Conservation (phyloP, 2,888 invertebrate species). For the Diarsia dahlii region DNA sequence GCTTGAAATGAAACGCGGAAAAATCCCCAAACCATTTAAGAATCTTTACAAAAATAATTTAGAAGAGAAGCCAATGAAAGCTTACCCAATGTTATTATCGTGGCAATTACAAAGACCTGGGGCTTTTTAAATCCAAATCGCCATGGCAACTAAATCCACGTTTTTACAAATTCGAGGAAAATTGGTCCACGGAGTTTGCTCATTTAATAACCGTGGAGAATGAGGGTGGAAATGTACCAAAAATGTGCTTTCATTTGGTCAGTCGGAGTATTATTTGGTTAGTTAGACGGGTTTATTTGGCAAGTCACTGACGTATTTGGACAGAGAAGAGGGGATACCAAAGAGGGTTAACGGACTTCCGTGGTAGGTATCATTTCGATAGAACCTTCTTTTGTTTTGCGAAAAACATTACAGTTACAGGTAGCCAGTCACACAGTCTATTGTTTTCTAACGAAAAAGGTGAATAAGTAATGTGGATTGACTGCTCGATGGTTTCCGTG, state of each 20-base stretch:
- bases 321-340: conserved; percentile 27
- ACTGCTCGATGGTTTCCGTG: conserved; percentile 1
- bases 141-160: conserved; percentile 35
- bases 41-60: conserved; percentile 15
- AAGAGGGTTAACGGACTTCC: conserved; percentile 29
- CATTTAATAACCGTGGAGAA: conserved; percentile 47
- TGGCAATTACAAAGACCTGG: conserved; percentile 28
- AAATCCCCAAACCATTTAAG: conserved; percentile 10
- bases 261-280: conserved; percentile 51
- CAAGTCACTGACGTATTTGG: conserved; percentile 53
- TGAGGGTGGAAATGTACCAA: conserved; percentile 39
- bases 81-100: conserved; percentile 29
- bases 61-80: conserved; percentile 14
- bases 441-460: conserved; percentile 11
- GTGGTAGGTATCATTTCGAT: conserved; percentile 14
- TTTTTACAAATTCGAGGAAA: conserved; percentile 32
- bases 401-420: not conserved
- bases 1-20: conserved; percentile 4
- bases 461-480: conserved; percentile 20
- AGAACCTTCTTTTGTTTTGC: conserved; percentile 19
- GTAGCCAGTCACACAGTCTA: conserved; percentile 4
- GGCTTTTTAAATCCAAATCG: conserved; percentile 26
- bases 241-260: conserved; percentile 53
- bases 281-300: conserved; percentile 53
- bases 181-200: conserved; percentile 34